phyloP scores from a whole-genome alignment of 2,888 invertebrate genomes.

The Pyralis farinalis region DNA sequence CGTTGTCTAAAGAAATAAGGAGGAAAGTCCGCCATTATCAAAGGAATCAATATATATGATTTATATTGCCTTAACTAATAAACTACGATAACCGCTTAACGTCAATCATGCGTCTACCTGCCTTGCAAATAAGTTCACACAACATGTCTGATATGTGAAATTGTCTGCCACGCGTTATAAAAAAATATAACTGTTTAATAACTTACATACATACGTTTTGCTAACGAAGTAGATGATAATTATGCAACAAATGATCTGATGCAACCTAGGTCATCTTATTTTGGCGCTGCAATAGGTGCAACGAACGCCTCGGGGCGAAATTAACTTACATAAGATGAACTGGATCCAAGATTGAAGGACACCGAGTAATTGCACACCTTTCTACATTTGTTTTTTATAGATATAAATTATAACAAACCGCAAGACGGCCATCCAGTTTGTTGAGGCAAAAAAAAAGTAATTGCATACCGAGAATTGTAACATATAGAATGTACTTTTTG shows the following conservation, averaged over 20 bases:
- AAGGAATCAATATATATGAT: no score
- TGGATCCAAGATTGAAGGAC: neutral
- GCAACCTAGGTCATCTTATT: neutral
- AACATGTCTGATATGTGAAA: no score
- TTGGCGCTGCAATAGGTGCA: neutral
- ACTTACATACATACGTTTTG: neutral
- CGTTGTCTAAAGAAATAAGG: no score
- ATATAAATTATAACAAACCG: neutral
- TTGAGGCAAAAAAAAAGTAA: neutral
- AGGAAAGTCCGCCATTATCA: no score
- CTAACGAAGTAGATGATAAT: neutral
- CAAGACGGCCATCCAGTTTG: neutral
- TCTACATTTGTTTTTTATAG: neutral
- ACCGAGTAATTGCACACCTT: conserved; percentile 1
- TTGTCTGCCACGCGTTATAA: no score
- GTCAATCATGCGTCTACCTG: no score
- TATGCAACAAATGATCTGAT: neutral
- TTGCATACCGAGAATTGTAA: neutral
- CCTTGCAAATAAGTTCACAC: no score
- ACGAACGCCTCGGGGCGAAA: neutral
- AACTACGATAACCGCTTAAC: no score
- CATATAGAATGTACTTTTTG: no score
- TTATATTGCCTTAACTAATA: no score
- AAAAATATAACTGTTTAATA: no score
- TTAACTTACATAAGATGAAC: neutral